Percentiles rank a stretch among this genome's conserved stretches.
These are phyloP conservation scores for Nesometra sesokonis DNA, from an alignment of 35 echinoderm and acorn worm genomes.

Conservation along the genomic window DNA sequence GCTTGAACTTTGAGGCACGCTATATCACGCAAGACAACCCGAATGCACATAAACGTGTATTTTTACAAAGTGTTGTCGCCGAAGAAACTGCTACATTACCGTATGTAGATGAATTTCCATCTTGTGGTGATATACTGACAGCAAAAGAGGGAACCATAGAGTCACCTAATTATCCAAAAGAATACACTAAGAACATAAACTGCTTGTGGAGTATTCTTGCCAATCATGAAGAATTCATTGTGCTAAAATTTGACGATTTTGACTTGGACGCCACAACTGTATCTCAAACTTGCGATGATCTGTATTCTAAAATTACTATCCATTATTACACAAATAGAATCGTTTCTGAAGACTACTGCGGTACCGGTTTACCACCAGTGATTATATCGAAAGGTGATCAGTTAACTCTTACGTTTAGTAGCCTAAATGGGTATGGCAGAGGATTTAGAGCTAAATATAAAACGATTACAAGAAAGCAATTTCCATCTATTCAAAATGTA, in stretches of 20 bases:
- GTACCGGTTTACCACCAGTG: background rate
- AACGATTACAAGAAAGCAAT: background rate
- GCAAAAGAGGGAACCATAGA: background rate
- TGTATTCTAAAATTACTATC: background rate
- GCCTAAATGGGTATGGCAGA: background rate
- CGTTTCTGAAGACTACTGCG: background rate
- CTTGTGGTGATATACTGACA: background rate
- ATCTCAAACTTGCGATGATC: background rate
- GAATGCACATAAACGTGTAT: background rate
- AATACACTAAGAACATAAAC: background rate
- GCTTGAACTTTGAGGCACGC: background rate
- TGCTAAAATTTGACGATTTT: slow-evolving; percentile 11
- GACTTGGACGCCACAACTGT: slow-evolving; percentile 9
- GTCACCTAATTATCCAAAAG: slow-evolving; percentile 14
- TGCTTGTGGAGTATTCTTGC: background rate
- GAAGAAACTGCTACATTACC: background rate
- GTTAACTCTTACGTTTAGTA: background rate
- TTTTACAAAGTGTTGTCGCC: background rate
- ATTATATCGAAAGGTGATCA: background rate
- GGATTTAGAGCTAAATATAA: background rate
- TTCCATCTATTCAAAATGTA: background rate
- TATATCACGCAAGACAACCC: slow-evolving; percentile 1
- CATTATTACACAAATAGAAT: background rate
- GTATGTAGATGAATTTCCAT: background rate
- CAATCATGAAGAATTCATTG: background rate